phyloP scores from a whole-genome alignment of 2,113 vertebrate genomes.

The Leiothrix lutea region DNA sequence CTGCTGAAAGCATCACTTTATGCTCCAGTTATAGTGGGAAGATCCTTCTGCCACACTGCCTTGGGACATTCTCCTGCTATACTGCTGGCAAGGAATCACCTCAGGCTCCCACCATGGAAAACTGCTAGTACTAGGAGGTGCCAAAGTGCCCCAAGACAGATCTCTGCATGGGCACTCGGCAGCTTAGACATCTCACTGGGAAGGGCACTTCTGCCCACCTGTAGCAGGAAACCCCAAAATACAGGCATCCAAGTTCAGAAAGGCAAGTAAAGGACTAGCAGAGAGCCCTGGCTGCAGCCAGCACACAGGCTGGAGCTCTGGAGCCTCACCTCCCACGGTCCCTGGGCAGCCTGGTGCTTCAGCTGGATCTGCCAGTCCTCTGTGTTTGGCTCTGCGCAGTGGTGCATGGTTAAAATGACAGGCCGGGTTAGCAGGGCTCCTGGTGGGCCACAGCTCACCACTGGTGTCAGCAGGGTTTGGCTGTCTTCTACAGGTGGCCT shows the following conservation, averaged over 20 bases:
- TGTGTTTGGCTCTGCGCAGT: slow-evolving; percentile 85
- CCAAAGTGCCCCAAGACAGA: background rate
- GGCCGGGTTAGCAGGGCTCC: slow-evolving; percentile 91
- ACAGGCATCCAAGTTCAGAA: background rate
- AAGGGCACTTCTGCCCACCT: background rate
- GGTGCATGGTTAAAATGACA: slow-evolving; percentile 88
- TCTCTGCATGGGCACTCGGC: background rate
- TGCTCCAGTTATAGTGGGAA: background rate
- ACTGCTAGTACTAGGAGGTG: background rate
- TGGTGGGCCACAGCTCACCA: slow-evolving; percentile 93
- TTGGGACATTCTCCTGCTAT: background rate
- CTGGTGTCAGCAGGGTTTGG: slow-evolving; percentile 90
- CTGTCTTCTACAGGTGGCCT: slow-evolving; percentile 90
- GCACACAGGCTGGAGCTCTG: background rate
- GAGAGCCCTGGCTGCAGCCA: background rate
- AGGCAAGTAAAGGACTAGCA: background rate
- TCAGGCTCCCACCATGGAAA: background rate
- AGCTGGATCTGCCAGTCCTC: slow-evolving; percentile 95
- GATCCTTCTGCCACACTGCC: background rate
- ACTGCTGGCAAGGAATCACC: background rate
- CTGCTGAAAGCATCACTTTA: background rate
- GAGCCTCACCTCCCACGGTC: slow-evolving; percentile 90
- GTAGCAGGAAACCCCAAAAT: background rate
- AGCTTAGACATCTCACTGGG: background rate
- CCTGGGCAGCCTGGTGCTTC: slow-evolving; percentile 85